Conservation (phyloP, 1,140 invertebrate genomes). For the Daktulosphaira vitifoliae region DNA sequence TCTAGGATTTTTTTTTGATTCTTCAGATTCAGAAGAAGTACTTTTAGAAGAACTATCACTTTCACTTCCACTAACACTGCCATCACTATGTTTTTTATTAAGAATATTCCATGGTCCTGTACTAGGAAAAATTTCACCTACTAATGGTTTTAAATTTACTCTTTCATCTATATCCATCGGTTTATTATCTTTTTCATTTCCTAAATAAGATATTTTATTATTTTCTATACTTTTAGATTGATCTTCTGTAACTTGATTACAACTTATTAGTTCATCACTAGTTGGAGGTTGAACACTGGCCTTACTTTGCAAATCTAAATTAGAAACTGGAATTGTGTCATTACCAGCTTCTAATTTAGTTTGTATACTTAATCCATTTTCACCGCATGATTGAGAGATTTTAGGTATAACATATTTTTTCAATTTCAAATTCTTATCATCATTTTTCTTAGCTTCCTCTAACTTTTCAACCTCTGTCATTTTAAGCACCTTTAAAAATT, state of each 20-base stretch:
- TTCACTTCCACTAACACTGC: neutral
- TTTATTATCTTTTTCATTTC: no score
- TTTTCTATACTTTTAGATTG: no score
- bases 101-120: neutral
- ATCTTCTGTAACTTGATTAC: no score
- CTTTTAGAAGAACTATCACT: constrained; percentile 9
- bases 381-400: neutral
- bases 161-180: no score
- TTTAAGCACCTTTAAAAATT: constrained; percentile 51
- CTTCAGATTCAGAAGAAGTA: constrained; percentile 3
- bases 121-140: neutral
- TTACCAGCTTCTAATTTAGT: neutral
- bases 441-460: constrained; percentile 61
- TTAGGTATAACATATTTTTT: constrained; percentile 1
- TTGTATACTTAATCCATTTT: constrained; percentile 13
- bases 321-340: no score
- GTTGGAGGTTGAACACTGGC: no score
- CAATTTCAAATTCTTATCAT: constrained; percentile 40
- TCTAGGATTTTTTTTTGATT: neutral
- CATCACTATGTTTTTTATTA: constrained; percentile 13
- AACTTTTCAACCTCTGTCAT: constrained; percentile 70
- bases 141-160: neutral
- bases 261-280: no score
- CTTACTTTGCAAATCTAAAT: no score
- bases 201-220: no score